phyloP scores from a whole-genome alignment of 2,113 vertebrate genomes.

The Rhinolophus ferrumequinum region DNA sequence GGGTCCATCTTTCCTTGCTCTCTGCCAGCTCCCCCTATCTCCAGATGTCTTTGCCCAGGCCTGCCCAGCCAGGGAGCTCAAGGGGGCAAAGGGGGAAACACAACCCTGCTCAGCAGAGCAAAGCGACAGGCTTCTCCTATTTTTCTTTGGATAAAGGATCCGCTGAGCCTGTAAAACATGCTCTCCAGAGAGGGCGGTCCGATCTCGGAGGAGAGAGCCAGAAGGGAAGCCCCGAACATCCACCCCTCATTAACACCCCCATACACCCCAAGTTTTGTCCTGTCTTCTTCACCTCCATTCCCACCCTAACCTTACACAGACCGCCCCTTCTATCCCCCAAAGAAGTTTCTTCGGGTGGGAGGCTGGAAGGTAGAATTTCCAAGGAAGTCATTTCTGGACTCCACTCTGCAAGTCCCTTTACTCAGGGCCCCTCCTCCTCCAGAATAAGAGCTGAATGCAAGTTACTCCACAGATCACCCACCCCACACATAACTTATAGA shows the following conservation, averaged over 20 bases:
- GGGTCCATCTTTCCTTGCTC: background rate
- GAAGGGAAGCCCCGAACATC: background rate
- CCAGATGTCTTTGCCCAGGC: slow-evolving; percentile 55
- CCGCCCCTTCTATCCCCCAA: background rate
- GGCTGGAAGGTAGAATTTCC: slow-evolving; percentile 44
- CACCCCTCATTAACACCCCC: background rate
- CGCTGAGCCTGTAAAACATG: slow-evolving; percentile 69
- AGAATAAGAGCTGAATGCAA: slow-evolving; percentile 36
- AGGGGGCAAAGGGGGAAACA: slow-evolving; percentile 62
- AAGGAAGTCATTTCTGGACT: slow-evolving; percentile 32
- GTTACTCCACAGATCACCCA: background rate
- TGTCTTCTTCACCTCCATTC: background rate
- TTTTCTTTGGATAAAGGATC: slow-evolving; percentile 74
- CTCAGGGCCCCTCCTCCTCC: background rate
- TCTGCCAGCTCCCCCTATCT: slow-evolving; percentile 20
- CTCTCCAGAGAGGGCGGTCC: slow-evolving; percentile 47
- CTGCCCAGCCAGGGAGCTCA: background rate
- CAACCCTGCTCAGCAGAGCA: slow-evolving; percentile 58
- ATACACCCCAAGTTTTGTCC: slow-evolving; percentile 3
- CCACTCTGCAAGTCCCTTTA: background rate
- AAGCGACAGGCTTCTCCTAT: slow-evolving; percentile 55
- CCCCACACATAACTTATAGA: background rate
- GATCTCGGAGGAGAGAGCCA: background rate
- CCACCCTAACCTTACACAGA: background rate
- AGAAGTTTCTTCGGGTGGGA: slow-evolving; percentile 43